phyloP scores from a whole-genome alignment of 2,888 invertebrate species.

The Tupiocoris notatus region DNA sequence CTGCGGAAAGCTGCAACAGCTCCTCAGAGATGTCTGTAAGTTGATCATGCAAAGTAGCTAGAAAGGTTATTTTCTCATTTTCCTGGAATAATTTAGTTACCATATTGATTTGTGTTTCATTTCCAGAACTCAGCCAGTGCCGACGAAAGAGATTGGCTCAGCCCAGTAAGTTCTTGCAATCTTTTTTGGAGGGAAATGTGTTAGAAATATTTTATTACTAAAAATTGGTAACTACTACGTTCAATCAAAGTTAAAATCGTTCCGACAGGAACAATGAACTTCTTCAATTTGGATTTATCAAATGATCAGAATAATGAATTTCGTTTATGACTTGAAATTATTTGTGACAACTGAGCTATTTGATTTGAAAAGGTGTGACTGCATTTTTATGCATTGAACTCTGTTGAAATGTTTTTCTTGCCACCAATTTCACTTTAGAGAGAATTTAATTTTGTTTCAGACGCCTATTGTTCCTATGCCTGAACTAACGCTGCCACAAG shows the following conservation, averaged over 20 bases:
- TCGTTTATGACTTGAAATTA: too few species aligned
- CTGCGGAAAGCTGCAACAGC: conserved; percentile 10
- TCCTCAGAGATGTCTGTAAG: conserved; percentile 24
- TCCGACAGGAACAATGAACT: too few species aligned
- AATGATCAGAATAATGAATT: too few species aligned
- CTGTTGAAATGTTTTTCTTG: too few species aligned
- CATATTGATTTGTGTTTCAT: not conserved
- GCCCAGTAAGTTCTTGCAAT: not conserved
- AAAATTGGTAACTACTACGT: too few species aligned
- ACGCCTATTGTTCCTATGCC: not conserved
- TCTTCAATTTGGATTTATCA: too few species aligned
- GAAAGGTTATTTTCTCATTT: not conserved
- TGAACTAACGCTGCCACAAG: not conserved
- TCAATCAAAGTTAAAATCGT: too few species aligned
- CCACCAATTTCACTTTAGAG: too few species aligned
- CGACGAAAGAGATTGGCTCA: not conserved
- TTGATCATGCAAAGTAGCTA: not conserved
- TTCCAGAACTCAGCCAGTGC: conserved; percentile 3
- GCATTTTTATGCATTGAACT: not conserved
- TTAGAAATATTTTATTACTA: not conserved
- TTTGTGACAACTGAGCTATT: too few species aligned
- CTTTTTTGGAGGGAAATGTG: not conserved
- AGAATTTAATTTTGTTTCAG: not conserved
- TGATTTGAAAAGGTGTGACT: too few species aligned
- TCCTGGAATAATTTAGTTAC: not conserved